Conservation (phyloP, 2,797 vertebrate genomes). For the Parauchenoglanis punctatus region DNA sequence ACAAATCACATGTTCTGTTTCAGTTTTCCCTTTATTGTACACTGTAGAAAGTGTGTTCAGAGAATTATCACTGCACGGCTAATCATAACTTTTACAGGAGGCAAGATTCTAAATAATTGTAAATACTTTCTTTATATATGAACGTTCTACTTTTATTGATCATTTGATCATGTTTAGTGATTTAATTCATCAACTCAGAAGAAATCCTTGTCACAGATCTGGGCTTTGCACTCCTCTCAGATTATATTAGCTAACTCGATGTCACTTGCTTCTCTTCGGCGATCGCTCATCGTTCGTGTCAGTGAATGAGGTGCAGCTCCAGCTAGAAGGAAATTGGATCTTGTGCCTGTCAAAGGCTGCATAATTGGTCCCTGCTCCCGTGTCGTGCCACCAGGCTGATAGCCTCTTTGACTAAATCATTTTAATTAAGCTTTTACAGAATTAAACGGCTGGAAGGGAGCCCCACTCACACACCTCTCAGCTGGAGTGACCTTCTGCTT, state of each 20-base stretch:
- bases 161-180: not conserved
- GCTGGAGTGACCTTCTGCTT: conserved; percentile 36
- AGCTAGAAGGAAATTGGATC: conserved; percentile 43
- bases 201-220: not conserved
- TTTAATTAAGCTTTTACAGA: conserved; percentile 55
- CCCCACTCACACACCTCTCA: not conserved
- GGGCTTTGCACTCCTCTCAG: conserved; percentile 9
- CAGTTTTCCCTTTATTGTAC: not conserved
- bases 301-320: conserved; percentile 22
- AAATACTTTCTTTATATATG: not conserved
- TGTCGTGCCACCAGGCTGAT: conserved; percentile 22
- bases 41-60: not conserved
- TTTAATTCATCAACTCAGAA: conserved; percentile 9
- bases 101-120: not conserved
- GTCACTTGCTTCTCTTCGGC: conserved; percentile 6
- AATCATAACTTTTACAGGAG: not conserved
- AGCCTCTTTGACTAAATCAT: conserved; percentile 45
- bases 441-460: conserved; percentile 42
- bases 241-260: conserved; percentile 11
- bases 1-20: not conserved
- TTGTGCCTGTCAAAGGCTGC: conserved; percentile 40
- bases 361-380: conserved; percentile 41
- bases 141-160: not conserved
- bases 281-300: conserved; percentile 29
- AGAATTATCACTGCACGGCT: not conserved